Conservation (phyloP, 2,888 invertebrate species). For the Trachelus stipa region DNA sequence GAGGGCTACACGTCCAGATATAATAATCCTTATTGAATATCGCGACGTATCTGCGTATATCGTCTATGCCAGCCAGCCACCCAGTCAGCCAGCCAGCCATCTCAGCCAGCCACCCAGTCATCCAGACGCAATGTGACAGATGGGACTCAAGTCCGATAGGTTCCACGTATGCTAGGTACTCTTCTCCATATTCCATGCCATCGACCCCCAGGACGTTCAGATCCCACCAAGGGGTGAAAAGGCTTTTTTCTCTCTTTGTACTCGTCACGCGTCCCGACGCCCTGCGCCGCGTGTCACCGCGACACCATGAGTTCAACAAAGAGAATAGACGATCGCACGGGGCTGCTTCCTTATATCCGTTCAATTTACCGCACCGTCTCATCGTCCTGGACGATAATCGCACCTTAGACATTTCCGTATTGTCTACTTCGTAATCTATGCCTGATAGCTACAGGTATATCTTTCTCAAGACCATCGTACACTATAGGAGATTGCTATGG, state of each 20-base stretch:
- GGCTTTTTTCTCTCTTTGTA: constrained; percentile 21
- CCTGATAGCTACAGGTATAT: not conserved
- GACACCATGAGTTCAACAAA: constrained; percentile 30
- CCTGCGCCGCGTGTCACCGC: constrained; percentile 21
- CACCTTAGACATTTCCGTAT: not conserved
- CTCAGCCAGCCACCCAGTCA: constrained; percentile 12
- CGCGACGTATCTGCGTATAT: not conserved
- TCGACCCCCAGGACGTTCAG: constrained; percentile 28
- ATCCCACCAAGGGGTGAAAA: constrained; percentile 12
- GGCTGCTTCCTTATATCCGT: constrained; percentile 6
- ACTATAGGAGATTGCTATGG: not conserved
- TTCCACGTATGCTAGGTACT: not conserved
- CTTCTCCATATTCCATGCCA: constrained; percentile 26
- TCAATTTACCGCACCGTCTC: not conserved
- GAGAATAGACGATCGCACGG: constrained; percentile 32
- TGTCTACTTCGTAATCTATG: not conserved
- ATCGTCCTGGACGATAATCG: not conserved
- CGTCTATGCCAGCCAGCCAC: constrained; percentile 11
- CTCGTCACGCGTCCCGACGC: constrained; percentile 23
- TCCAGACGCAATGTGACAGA: constrained; percentile 19
- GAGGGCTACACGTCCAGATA: constrained; percentile 4
- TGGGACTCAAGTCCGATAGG: constrained; percentile 9
- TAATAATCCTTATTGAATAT: constrained; percentile 24
- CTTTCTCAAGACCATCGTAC: not conserved
- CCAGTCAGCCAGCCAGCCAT: not conserved